Base-by-base conservation (phyloP, 2,113 vertebrate genomes). In the Xenopus borealis region DNA sequence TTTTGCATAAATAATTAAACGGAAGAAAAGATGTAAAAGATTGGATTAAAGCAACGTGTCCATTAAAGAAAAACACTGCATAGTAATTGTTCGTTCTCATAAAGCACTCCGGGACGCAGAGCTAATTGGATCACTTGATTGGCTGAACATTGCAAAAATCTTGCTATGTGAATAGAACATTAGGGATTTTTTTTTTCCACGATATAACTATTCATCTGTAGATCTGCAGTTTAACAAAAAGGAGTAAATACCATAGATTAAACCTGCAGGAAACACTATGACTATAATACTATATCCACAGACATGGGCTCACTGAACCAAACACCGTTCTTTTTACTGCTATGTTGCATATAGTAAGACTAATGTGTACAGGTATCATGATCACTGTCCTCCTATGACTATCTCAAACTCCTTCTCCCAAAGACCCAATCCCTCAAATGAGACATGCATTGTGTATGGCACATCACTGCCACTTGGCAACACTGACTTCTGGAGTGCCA, bases 121-220 rank as follows among this genome's bases (percentile, higher is more conserved):
- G 59, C 74, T 77, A 77, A 77, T 77, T 77, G 74, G 67, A 77
- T 77, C 67, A 46, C 74, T 77, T 77, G 74, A 77, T 77, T 77
- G 74, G 74, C 67, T 70, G 66, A 77, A 77, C 74, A 70, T 53
- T 77, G 67, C 67, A 69, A 70, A 75, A 77, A 70, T 64, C 66
- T 62, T 70, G 66, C 19, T 19, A 64, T 64, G 61, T 70, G 74
- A 70, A 77, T 69, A 77, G 46, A 77, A 66, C 61, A 77, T 77
- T 70, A 77, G 59, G 19, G 33, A 57, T 30, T 12, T 50, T 50
- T 50, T n/a, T 27, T 55, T 55, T 55, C 17, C n/a, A 82, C 77
- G 86, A 79, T 58, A 66, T 63, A 80, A 40, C 55, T 72, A 47
- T 77, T 77, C 74, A 77, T 70, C 67, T 70, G 50, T 5, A 57